phyloP scores from a whole-genome alignment of 2,113 vertebrate species.

The cat (Felis catus) region DNA sequence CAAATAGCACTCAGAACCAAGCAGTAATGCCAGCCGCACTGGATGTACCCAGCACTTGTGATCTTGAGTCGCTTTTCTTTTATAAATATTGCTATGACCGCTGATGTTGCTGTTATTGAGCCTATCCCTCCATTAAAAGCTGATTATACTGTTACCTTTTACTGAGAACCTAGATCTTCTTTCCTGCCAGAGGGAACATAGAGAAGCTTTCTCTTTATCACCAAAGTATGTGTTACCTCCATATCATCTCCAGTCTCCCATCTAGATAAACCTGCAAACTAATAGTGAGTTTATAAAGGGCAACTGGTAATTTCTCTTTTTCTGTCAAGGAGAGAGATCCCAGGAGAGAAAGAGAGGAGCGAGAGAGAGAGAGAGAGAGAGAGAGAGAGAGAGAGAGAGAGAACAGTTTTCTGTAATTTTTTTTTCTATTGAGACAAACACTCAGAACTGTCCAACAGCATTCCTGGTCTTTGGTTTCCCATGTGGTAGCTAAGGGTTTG shows the following conservation, averaged over 20 bases:
- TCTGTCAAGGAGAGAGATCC: background rate
- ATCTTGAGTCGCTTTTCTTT: background rate
- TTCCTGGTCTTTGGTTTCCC: background rate
- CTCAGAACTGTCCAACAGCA: background rate
- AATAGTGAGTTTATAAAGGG: background rate
- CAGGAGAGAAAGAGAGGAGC: background rate
- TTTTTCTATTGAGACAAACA: background rate
- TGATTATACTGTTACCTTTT: background rate
- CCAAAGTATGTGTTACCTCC: background rate
- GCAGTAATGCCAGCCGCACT: background rate
- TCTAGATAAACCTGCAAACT: background rate
- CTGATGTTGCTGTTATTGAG: background rate
- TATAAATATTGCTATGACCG: background rate
- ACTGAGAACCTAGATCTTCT: background rate
- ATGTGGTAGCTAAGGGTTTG: background rate
- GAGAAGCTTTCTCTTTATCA: background rate
- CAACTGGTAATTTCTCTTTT: background rate
- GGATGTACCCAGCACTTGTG: rapidly evolving
- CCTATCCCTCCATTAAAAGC: background rate
- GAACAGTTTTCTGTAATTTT: background rate
- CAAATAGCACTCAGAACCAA: background rate
- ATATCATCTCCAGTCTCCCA: background rate
- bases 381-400: no score
- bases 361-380: no score
- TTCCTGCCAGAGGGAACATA: background rate